A percentile compares a stretch with the other conserved stretches of the same genome.
These are phyloP conservation scores for Eristalis tenax DNA, from an alignment of 2,888 invertebrate species.

Conservation along the genomic window DNA sequence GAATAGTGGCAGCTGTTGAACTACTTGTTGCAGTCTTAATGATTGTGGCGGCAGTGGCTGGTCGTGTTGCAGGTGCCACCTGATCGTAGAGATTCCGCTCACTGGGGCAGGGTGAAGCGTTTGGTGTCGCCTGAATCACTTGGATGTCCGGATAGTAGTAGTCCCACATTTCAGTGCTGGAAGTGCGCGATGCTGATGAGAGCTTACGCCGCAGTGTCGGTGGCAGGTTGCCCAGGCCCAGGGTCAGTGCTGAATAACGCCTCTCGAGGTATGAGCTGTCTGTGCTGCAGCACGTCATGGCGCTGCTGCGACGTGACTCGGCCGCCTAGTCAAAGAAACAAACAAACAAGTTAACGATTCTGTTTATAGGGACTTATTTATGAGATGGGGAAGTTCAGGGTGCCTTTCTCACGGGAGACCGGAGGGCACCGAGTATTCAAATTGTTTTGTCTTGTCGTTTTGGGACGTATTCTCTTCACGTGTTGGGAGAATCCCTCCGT, in stretches of 20 bases:
- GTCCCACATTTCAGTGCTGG: constrained; percentile 82
- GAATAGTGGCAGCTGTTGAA: constrained; percentile 61
- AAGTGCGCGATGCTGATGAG: constrained; percentile 78
- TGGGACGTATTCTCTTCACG: background rate
- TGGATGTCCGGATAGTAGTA: constrained; percentile 85
- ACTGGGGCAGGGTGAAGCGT: constrained; percentile 90
- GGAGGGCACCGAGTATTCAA: background rate
- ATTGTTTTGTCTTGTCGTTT: background rate
- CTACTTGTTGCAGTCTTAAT: constrained; percentile 71
- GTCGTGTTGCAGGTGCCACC: constrained; percentile 55
- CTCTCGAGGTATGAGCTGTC: constrained; percentile 92
- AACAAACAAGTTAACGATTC: background rate
- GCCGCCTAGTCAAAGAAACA: constrained; percentile 76
- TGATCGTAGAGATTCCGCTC: constrained; percentile 81
- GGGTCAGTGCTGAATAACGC: constrained; percentile 89
- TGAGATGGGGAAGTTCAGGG: background rate
- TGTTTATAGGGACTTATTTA: background rate
- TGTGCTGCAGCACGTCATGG: constrained; percentile 92
- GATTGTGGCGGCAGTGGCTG: constrained; percentile 53
- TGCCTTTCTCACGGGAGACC: background rate
- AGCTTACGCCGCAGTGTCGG: constrained; percentile 79
- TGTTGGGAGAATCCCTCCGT: background rate
- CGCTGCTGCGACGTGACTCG: constrained; percentile 86
- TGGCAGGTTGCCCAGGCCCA: constrained; percentile 86
- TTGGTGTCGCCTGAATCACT: constrained; percentile 91